Evolutionary conservation across 2,888 invertebrate genomes (phyloP), one percentile per base, ranked within the genome.

Genomic region (Drosophila melanocephala): DNA sequence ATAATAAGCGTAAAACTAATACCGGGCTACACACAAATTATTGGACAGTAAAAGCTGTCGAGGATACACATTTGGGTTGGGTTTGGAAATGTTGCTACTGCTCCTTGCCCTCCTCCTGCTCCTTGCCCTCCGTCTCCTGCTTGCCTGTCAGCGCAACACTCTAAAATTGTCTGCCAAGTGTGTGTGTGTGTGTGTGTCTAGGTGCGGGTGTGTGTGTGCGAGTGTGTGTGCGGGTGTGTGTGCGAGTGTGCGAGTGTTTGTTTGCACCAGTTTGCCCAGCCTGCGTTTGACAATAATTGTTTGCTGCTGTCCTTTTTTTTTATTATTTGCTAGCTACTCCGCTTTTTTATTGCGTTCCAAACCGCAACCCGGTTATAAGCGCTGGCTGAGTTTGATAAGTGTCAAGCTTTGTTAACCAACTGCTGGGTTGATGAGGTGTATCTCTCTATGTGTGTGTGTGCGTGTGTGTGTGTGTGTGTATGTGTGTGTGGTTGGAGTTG

Each of bases 281-380:
- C 81, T 86, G 78, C 74, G 66, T 84, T 79, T 87, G 89, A 86
- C 90, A 90, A 90, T 90, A 87, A 90, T 89, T 90, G 87, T 87
- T 90, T 81, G 88, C 72, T 71, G 67, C 66, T 85, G 77, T 73
- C 76, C 77, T 70, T 75, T 75, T 77, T 73, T 74, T 71, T 77
- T 47, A 22, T 72, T 84, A 76, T 77, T 76, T 71, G 50, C 67
- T 72, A 72, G 87, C 66, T 81, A 70, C 75, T 82, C 81, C 82
- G 74, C 70, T 82, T 79, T 78, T 82, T 82, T 82, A 79, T 82
- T 67, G 79, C 83, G 64, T 75, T 79, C 16, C 70, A 79, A 79
- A 79, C 79, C 79, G 83, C 79, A 79, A 75, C 70, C 67, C 84
- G 52, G 79, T 79, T 79, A 79, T 79, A 79, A 75, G 83, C 80